phyloP scores from a whole-genome alignment of 2,797 vertebrate genomes.

The Syndactyla subalaris region DNA sequence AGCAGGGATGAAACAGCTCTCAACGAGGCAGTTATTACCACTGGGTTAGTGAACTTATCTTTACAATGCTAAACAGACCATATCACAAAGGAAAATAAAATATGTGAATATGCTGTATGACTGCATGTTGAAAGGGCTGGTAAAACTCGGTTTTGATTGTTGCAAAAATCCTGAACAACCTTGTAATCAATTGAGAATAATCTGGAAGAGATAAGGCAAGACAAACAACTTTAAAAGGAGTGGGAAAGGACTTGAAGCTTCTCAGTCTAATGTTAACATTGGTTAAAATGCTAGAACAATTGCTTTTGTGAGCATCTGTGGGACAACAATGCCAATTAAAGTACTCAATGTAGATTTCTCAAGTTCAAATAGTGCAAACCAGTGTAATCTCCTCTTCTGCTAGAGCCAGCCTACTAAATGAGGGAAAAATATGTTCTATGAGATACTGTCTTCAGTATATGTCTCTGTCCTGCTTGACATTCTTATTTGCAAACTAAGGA shows the following conservation, averaged over 20 bases:
- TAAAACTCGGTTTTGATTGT: not conserved
- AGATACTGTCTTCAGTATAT: not conserved
- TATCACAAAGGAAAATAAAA: not conserved
- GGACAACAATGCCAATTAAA: not conserved
- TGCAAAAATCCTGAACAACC: not conserved
- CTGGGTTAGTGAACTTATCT: not conserved
- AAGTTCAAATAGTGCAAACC: not conserved
- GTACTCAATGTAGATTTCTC: not conserved
- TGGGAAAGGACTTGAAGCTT: not conserved
- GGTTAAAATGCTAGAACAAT: not conserved
- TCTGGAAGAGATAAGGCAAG: not conserved
- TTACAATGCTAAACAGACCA: not conserved
- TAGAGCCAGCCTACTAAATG: not conserved
- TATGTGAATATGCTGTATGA: not conserved
- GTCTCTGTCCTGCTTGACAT: not conserved
- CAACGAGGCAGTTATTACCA: not conserved
- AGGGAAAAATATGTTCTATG: not conserved
- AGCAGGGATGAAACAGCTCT: not conserved
- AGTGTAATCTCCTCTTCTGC: not conserved
- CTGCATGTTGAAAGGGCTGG: not conserved
- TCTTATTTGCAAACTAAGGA: not conserved
- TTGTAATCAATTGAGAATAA: not conserved
- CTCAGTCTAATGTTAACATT: not conserved
- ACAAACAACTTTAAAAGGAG: not conserved
- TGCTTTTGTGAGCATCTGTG: not conserved